Conservation (phyloP, 2,113 vertebrate species). For the Gulo gulo region DNA sequence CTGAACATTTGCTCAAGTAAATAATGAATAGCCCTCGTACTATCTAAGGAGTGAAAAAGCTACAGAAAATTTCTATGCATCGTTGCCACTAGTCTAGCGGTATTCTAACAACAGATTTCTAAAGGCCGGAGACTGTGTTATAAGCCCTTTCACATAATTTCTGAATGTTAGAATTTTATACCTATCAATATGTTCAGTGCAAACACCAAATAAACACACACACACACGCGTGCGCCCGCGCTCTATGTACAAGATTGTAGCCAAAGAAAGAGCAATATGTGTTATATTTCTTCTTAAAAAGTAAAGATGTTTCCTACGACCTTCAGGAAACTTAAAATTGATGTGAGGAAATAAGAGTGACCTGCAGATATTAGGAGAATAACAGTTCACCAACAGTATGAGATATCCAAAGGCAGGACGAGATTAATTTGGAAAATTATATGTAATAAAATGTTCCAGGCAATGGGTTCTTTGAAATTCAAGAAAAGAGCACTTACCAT, state of each 20-base stretch:
- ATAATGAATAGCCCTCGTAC: neutral
- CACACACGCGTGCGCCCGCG: too few species aligned
- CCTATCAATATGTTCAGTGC: neutral
- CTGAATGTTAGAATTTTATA: neutral
- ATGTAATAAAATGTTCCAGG: conserved; percentile 47
- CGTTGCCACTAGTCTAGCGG: neutral
- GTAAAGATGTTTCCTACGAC: neutral
- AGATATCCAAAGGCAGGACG: neutral
- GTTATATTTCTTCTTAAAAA: neutral
- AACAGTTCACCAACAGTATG: neutral
- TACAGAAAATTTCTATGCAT: neutral
- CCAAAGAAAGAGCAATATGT: neutral
- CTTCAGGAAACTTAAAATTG: conserved; percentile 28
- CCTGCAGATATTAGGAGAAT: conserved; percentile 13
- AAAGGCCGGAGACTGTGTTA: neutral
- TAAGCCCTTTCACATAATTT: conserved; percentile 31
- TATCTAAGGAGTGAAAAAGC: neutral
- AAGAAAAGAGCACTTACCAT: conserved; percentile 7
- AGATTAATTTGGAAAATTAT: conserved; percentile 58
- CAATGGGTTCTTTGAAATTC: conserved; percentile 26
- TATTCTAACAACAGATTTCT: neutral
- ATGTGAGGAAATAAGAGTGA: neutral
- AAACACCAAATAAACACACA: neutral
- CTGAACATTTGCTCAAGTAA: neutral
- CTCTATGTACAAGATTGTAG: neutral